Evolutionary conservation across 2,797 vertebrate species (phyloP), one percentile per base, ranked within the genome.

Genomic region (Meda fulgida): DNA sequence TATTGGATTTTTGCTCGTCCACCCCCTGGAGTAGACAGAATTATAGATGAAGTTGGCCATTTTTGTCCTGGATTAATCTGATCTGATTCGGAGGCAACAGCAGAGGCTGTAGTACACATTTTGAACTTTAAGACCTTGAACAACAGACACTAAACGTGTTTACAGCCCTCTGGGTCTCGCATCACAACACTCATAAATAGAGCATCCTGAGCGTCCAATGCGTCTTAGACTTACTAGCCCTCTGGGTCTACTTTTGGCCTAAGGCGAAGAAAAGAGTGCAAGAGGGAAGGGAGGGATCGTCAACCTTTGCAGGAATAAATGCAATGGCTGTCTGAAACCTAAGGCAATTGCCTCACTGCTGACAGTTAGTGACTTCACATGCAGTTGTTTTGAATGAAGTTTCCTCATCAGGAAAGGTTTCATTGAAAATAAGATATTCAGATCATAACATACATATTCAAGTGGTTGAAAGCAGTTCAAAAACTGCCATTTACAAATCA

Each of bases 121-220:
- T 88, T 82, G 31, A 65, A 80, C 84, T 75, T 88, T 85, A 85
- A 75, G 87, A 76, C 77, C 81, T 84, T 88, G 80, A 81, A 80
- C 36, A 77, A 69, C 85, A 84, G 78, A 73, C 81, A 84, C 85
- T 86, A 86, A 88, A 87, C 79, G n/a, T 87, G 78, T 88, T 88
- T 88, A 86, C 84, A 81, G n/a, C 72, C 78, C 36, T 76, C 40
- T 65, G 67, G 75, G 69, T 81, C 70, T 72, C 55, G 23, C 66
- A 81, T 82, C 86, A 46, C 70, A 84, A 63, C 5, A 58, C 81
- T 83, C 76, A 79, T 86, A 86, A 83, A 86, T 86, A 67, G 85
- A 53, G 51, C 66, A 70, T 78, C 76, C 75, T 84, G 83, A 76
- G 26, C 75, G 76, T 70, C 75, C 51, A n/a, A 78, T 70, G 75